Percentiles rank a stretch among this genome's conserved stretches.
These are phyloP conservation scores for Serripes groenlandicus DNA, from an alignment of 2,888 invertebrate species.

Conservation along the genomic window DNA sequence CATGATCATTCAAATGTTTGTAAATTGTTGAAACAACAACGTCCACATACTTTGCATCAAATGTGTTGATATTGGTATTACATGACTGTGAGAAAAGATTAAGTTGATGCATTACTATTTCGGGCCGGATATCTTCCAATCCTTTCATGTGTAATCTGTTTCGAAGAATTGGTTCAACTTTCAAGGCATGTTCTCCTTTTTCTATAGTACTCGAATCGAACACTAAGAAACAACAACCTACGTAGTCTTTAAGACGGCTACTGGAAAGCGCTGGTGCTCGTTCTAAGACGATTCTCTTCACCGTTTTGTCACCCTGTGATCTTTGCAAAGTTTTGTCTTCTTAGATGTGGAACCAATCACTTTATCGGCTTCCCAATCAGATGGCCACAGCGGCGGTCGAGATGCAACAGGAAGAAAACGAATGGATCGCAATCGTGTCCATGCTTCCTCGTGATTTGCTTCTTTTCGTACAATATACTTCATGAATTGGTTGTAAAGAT, in stretches of 20 bases:
- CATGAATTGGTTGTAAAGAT: conserved; percentile 10
- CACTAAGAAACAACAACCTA: conserved; percentile 2
- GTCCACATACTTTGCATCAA: neutral
- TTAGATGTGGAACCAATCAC: neutral
- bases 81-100: neutral
- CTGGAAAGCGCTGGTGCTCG: neutral
- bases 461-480: conserved; percentile 5
- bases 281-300: neutral
- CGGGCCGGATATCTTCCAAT: neutral
- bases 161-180: neutral
- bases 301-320: neutral
- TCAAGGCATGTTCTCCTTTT: neutral
- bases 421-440: neutral
- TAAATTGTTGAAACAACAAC: conserved; percentile 4
- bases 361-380: conserved; percentile 32
- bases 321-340: conserved; percentile 19
- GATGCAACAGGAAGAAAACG: conserved; percentile 22
- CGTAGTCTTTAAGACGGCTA: neutral
- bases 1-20: neutral
- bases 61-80: neutral
- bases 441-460: neutral
- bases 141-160: neutral
- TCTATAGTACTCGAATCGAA: neutral
- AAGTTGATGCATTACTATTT: neutral
- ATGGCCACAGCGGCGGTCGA: conserved; percentile 31